Percentiles rank a stretch among this genome's conserved stretches.
Evolutionary conservation across 37 sponge, comb jelly and placozoan genomes (phyloP).

Genomic region (Axinella damicornis): DNA sequence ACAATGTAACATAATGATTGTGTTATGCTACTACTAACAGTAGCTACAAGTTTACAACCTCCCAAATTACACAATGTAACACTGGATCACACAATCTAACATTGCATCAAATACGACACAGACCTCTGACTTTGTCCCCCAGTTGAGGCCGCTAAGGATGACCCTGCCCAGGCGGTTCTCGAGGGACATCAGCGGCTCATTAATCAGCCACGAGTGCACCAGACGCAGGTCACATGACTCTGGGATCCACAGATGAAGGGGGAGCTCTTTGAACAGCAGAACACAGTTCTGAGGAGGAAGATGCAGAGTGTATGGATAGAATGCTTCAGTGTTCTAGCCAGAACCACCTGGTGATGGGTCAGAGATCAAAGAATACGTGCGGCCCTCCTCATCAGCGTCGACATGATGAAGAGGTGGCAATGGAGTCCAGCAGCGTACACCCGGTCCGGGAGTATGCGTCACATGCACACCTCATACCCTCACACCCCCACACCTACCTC

Average conservation of each 20-base stretch:
- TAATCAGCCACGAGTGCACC: slow-evolving; percentile 69
- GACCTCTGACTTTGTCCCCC: slow-evolving; percentile 72
- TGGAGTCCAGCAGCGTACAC: slow-evolving; percentile 63
- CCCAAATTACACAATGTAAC: not conserved
- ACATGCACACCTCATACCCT: not conserved
- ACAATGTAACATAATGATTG: too few relatives aligned
- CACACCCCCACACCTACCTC: slow-evolving; percentile 58
- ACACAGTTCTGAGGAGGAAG: slow-evolving; percentile 58
- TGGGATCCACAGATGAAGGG: slow-evolving; percentile 83
- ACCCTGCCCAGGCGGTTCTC: slow-evolving; percentile 71
- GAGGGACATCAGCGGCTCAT: slow-evolving; percentile 50
- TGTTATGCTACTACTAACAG: too few relatives aligned
- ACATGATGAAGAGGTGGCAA: too few relatives aligned
- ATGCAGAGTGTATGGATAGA: not conserved
- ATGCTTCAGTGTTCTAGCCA: too few relatives aligned
- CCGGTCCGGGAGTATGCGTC: slow-evolving; percentile 76
- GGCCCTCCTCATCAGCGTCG: too few relatives aligned
- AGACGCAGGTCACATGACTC: slow-evolving; percentile 50
- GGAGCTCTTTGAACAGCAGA: slow-evolving; percentile 74
- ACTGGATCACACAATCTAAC: too few relatives aligned
- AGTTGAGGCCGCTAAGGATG: slow-evolving; percentile 81
- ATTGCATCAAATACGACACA: too few relatives aligned
- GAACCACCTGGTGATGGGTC: too few relatives aligned
- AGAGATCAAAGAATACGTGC: too few relatives aligned
- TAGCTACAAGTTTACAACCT: not conserved